These are phyloP conservation scores for Cephalopterus ornatus DNA, from an alignment of 2,113 vertebrate genomes.

Conservation along the genomic window DNA sequence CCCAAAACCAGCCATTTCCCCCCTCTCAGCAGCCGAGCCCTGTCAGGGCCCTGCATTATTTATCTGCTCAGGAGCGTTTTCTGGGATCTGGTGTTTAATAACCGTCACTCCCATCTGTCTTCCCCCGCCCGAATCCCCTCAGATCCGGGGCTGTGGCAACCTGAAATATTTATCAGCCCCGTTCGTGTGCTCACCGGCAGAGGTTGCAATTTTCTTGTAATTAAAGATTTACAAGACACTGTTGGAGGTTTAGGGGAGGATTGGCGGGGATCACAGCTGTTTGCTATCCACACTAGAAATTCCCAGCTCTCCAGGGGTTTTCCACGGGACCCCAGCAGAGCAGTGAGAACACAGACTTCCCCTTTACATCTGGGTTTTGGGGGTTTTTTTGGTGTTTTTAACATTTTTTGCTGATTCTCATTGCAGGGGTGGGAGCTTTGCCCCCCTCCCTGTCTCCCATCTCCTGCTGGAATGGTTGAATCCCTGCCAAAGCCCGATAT, in stretches of 20 bases:
- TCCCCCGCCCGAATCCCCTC: constrained; percentile 70
- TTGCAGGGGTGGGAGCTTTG: background rate
- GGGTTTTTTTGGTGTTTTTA: background rate
- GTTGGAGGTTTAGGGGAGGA: constrained; percentile 37
- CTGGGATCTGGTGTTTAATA: constrained; percentile 75
- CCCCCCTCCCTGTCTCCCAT: background rate
- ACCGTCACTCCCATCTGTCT: constrained; percentile 72
- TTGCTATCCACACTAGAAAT: background rate
- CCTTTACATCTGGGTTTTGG: too few species aligned
- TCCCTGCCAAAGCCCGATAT: background rate
- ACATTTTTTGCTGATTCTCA: accelerated
- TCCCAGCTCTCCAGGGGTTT: background rate
- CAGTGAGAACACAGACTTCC: accelerated
- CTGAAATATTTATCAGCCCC: constrained; percentile 72
- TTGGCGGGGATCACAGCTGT: constrained; percentile 36
- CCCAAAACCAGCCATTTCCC: background rate
- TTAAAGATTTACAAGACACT: constrained; percentile 75
- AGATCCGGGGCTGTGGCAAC: constrained; percentile 63
- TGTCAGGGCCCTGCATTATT: constrained; percentile 66
- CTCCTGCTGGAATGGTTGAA: background rate
- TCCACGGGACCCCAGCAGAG: accelerated
- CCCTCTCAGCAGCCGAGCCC: background rate
- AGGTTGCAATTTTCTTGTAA: constrained; percentile 70
- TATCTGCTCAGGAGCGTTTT: constrained; percentile 63
- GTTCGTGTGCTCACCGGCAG: constrained; percentile 40